Evolutionary conservation across 2,113 vertebrate genomes (phyloP).

Genomic region (Kryptolebias marmoratus): DNA sequence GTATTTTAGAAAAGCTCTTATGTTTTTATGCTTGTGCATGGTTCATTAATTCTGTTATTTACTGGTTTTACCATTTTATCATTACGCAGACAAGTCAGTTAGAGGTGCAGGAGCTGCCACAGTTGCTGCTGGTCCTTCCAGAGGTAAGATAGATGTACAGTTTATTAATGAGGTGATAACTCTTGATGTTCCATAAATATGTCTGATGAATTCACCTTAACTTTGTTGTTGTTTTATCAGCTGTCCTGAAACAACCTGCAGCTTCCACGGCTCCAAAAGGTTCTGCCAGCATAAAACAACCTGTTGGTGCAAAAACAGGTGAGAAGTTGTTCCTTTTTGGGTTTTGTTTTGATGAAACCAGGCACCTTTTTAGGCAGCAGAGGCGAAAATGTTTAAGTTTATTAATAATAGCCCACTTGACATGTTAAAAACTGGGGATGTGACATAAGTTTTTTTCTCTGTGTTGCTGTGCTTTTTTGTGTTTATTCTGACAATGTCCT

Average conservation of each 20-base stretch:
- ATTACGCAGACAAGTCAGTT: slow-evolving; percentile 50
- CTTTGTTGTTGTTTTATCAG: slow-evolving; percentile 34
- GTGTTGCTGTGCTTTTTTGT: no score
- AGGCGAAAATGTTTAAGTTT: no score
- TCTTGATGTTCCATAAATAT: not conserved
- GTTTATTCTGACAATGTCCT: no score
- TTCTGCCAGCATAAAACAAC: slow-evolving; percentile 27
- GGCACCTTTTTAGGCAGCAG: no score
- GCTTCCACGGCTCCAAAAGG: slow-evolving; percentile 51
- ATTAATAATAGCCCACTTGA: no score
- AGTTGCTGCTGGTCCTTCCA: slow-evolving; percentile 74
- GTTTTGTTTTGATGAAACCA: no score
- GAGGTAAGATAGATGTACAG: slow-evolving; percentile 58
- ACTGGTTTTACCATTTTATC: not conserved
- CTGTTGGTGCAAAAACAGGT: slow-evolving; percentile 25
- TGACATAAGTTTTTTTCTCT: no score
- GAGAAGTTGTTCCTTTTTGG: not conserved
- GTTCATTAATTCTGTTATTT: not conserved
- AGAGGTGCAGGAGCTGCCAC: slow-evolving; percentile 70
- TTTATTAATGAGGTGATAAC: not conserved
- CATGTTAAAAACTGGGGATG: no score
- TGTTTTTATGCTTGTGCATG: not conserved
- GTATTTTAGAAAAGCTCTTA: not conserved
- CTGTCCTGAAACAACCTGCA: slow-evolving; percentile 48
- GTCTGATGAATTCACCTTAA: not conserved